Evolutionary conservation across 2,888 invertebrate species (phyloP).

Genomic region (Cordilura impudica): DNA sequence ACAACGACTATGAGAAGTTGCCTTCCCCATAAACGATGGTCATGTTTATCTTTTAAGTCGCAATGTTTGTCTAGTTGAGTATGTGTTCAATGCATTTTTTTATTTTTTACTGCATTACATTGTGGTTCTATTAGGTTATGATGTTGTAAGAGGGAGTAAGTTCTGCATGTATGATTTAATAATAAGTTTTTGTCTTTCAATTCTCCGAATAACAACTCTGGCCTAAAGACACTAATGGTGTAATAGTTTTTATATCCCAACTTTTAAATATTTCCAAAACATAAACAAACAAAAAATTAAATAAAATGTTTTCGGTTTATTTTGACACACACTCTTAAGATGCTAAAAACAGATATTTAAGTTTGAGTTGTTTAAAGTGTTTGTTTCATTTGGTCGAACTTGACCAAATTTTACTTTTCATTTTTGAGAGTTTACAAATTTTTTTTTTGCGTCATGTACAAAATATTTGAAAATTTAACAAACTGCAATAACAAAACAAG

Average conservation of each 20-base stretch:
- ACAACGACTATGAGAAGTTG: slow-evolving; percentile 28
- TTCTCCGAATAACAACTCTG: no score
- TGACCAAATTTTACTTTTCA: no score
- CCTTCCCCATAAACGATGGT: not conserved
- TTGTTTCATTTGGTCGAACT: no score
- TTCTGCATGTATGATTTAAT: not conserved
- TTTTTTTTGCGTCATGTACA: not conserved
- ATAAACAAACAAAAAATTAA: no score
- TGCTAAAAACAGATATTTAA: no score
- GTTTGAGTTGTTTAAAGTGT: no score
- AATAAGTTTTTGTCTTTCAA: no score
- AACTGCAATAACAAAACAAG: not conserved
- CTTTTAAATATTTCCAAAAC: no score
- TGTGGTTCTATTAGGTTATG: not conserved
- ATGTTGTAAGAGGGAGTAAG: not conserved
- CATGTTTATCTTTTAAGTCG: slow-evolving; percentile 39
- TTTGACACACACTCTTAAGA: no score
- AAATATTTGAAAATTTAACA: slow-evolving; percentile 15
- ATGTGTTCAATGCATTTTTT: not conserved
- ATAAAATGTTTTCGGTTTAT: no score
- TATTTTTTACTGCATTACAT: not conserved
- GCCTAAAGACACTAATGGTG: no score
- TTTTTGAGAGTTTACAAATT: not conserved
- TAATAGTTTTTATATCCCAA: no score
- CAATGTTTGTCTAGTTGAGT: slow-evolving; percentile 13